These are phyloP conservation scores for Diploscapter pachys DNA, from an alignment of 1,140 invertebrate species.

Conservation along the genomic window DNA sequence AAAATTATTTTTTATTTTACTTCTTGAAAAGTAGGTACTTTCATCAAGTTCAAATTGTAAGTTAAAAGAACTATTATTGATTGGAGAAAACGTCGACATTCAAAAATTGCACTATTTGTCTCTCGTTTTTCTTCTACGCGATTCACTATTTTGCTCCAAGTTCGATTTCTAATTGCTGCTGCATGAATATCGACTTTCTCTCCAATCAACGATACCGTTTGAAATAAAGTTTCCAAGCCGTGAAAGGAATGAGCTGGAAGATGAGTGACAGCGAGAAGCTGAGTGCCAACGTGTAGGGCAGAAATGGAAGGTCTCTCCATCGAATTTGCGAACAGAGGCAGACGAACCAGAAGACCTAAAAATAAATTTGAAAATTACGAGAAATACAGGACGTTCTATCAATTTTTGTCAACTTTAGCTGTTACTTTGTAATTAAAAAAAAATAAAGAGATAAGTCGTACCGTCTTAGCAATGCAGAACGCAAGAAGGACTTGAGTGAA, in stretches of 20 bases:
- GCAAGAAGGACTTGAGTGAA: constrained; percentile 25
- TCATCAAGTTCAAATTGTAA: too few relatives aligned
- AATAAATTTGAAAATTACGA: neutral
- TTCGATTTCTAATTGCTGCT: too few relatives aligned
- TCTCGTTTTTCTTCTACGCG: neutral
- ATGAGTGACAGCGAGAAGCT: constrained; percentile 15
- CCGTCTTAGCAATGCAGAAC: constrained; percentile 18
- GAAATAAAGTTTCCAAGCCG: constrained; percentile 18
- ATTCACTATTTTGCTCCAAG: neutral
- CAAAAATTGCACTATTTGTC: too few relatives aligned
- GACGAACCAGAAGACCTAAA: constrained; percentile 21
- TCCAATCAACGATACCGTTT: neutral
- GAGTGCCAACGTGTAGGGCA: constrained; percentile 26
- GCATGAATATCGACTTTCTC: too few relatives aligned
- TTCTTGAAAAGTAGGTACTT: too few relatives aligned
- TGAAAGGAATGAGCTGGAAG: constrained; percentile 16
- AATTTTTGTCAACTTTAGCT: neutral
- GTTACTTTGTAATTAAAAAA: neutral
- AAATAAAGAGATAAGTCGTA: neutral
- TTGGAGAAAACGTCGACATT: too few relatives aligned
- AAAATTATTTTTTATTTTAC: too few relatives aligned
- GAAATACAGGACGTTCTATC: neutral
- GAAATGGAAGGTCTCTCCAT: constrained; percentile 12
- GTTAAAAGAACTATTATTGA: too few relatives aligned
- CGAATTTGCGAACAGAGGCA: constrained; percentile 16